Conservation (phyloP, 2,888 invertebrate species). For the Caenorhabditis sinica region DNA sequence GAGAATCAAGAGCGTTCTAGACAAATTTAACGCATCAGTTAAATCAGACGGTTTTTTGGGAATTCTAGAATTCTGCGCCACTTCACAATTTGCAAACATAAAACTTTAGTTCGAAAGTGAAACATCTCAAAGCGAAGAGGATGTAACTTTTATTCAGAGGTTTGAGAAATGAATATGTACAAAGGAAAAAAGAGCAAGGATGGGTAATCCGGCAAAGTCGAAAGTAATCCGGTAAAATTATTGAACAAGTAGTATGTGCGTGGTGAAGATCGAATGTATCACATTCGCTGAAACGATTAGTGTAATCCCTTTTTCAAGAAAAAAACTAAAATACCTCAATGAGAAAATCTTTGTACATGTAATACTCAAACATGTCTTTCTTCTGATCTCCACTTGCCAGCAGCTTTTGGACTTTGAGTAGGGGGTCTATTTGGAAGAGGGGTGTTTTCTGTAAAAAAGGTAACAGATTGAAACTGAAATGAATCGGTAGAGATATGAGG, state of each 20-base stretch:
- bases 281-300: conserved; percentile 75
- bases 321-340: conserved; percentile 68
- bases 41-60: neutral
- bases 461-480: too few relatives aligned
- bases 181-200: too few relatives aligned
- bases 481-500: too few relatives aligned
- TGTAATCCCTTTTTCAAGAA: neutral
- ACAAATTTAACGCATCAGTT: neutral
- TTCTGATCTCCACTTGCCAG: conserved; percentile 70
- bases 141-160: too few relatives aligned
- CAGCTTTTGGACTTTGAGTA: conserved; percentile 75
- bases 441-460: conserved; percentile 71
- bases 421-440: conserved; percentile 66
- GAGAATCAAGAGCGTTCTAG: neutral
- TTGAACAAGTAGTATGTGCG: conserved; percentile 81
- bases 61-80: too few relatives aligned
- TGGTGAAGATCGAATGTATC: conserved; percentile 74
- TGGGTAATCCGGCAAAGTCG: conserved; percentile 1
- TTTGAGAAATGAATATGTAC: too few relatives aligned
- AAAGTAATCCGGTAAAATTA: too few relatives aligned
- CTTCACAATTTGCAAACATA: too few relatives aligned
- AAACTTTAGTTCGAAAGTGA: too few relatives aligned
- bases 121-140: too few relatives aligned
- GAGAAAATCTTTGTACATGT: conserved; percentile 73
- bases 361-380: conserved; percentile 81